Conservation (phyloP, 2,888 invertebrate species). For the Archips xylosteana region DNA sequence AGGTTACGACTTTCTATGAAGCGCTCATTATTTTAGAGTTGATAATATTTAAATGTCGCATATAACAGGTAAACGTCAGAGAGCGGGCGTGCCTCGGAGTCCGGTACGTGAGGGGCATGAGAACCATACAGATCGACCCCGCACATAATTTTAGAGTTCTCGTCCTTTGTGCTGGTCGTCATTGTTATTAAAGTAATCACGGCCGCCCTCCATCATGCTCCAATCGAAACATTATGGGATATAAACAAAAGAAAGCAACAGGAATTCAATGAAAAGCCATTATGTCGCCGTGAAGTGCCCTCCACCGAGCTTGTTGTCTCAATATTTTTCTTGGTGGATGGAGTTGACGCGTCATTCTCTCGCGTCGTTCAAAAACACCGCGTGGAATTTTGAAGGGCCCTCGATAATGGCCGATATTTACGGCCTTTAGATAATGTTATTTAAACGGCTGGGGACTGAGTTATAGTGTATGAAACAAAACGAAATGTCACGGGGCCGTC, state of each 20-base stretch:
- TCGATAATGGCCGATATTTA: constrained; percentile 83
- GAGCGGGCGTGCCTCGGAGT: constrained; percentile 58
- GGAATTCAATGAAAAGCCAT: constrained; percentile 85
- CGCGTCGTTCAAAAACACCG: constrained; percentile 77
- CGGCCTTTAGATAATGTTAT: constrained; percentile 81
- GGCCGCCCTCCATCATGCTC: constrained; percentile 79
- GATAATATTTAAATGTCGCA: constrained; percentile 77
- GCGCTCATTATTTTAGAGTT: constrained; percentile 76
- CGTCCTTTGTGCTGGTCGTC: constrained; percentile 79
- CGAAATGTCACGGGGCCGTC: constrained; percentile 60
- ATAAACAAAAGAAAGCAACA: constrained; percentile 84
- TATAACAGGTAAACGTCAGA: constrained; percentile 70
- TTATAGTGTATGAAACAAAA: constrained; percentile 73
- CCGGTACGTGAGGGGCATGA: constrained; percentile 79
- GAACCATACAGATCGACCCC: constrained; percentile 73
- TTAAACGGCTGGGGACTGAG: constrained; percentile 70
- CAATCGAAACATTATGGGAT: constrained; percentile 85
- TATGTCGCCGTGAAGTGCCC: constrained; percentile 81
- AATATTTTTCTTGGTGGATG: constrained; percentile 83
- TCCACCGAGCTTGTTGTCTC: constrained; percentile 78
- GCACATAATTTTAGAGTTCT: constrained; percentile 78
- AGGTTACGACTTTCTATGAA: constrained; percentile 63
- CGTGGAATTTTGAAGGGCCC: constrained; percentile 80
- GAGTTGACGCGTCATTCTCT: constrained; percentile 82
- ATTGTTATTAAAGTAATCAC: constrained; percentile 86